Conservation (phyloP, 2,797 vertebrate genomes). For the Meriones psammophilus region DNA sequence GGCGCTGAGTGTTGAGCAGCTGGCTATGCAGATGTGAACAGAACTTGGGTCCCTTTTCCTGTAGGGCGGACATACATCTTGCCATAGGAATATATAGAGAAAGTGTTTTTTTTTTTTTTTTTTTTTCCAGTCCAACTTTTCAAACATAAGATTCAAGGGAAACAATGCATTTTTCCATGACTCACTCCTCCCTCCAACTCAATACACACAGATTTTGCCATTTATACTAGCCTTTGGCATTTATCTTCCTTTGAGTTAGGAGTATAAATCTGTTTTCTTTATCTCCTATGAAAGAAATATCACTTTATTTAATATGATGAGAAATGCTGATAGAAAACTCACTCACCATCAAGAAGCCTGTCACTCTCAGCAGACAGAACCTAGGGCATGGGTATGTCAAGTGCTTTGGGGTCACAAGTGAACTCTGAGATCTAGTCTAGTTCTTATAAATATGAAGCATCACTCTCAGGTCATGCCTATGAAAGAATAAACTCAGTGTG, state of each 20-base stretch:
- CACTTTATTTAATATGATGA: slow-evolving; percentile 11
- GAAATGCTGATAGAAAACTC: not conserved
- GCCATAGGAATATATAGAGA: slow-evolving; percentile 18
- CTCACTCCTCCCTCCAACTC: not conserved
- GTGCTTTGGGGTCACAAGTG: not conserved
- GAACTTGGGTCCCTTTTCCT: slow-evolving; percentile 2
- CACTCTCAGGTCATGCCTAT: not conserved
- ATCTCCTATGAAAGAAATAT: slow-evolving; percentile 47
- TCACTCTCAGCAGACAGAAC: not conserved
- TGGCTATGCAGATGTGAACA: slow-evolving; percentile 58
- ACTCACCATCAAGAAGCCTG: not conserved
- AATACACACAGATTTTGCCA: not conserved
- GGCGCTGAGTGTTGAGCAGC: slow-evolving; percentile 45
- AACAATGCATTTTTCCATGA: not conserved
- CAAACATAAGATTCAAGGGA: slow-evolving; percentile 42
- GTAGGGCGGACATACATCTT: slow-evolving; percentile 36
- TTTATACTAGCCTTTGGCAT: not conserved
- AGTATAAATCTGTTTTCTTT: slow-evolving; percentile 37
- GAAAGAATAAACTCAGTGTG: not conserved
- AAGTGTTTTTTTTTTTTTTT: not conserved
- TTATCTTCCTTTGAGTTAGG: not conserved
- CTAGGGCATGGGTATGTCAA: not conserved
- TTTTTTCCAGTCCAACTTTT: slow-evolving; percentile 8
- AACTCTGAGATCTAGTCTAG: slow-evolving; percentile 40
- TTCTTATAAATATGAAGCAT: not conserved